Evolutionary conservation across 2,888 invertebrate genomes (phyloP).

Genomic region (Drosophila nigricruria): DNA sequence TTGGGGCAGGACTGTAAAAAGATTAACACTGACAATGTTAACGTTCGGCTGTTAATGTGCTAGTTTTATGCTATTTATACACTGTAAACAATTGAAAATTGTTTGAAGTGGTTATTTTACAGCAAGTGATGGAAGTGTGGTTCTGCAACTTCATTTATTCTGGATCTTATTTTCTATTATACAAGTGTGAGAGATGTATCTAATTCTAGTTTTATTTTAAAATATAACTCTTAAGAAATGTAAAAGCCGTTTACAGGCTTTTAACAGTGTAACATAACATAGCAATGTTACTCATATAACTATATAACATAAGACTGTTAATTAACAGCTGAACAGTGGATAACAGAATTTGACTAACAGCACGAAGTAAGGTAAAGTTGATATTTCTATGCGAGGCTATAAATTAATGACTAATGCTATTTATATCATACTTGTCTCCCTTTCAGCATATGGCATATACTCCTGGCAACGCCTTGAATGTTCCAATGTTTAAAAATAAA

Average conservation of each 20-base stretch:
- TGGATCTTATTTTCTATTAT: not conserved
- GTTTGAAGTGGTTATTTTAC: not conserved
- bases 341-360: not conserved
- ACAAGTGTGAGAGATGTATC: no score
- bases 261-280: not conserved
- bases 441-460: not conserved
- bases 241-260: not conserved
- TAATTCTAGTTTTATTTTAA: not conserved
- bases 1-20: slow-evolving; percentile 17
- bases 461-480: slow-evolving; percentile 23
- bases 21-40: not conserved
- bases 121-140: not conserved
- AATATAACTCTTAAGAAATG: not conserved
- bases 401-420: slow-evolving; percentile 18
- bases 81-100: not conserved
- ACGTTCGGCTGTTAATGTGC: not conserved
- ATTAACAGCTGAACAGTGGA: not conserved
- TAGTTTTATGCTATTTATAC: not conserved
- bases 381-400: not conserved
- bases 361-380: not conserved
- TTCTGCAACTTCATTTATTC: not conserved
- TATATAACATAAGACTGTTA: not conserved
- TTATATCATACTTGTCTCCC: slow-evolving; percentile 7
- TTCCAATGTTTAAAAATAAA: slow-evolving; percentile 47
- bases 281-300: not conserved